Evolutionary conservation across 1,140 invertebrate genomes (phyloP).

Genomic region (Andrena cerasifolii): DNA sequence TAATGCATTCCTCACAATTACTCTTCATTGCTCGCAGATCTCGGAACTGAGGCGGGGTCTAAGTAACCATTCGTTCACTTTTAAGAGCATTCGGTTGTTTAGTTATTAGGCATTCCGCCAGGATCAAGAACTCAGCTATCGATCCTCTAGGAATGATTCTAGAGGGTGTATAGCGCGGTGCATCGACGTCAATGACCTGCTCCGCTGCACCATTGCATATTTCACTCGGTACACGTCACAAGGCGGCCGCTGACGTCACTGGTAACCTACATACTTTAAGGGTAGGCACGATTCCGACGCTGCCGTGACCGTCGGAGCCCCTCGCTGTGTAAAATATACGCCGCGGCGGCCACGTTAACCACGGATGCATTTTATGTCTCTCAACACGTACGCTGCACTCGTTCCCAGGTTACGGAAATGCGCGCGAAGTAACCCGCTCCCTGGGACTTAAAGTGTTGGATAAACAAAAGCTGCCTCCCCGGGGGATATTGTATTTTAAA

Average conservation of each 20-base stretch:
- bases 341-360: not conserved
- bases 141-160: not conserved
- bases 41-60: too few relatives aligned
- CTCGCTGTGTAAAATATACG: not conserved
- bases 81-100: too few relatives aligned
- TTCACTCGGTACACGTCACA: conserved; percentile 25
- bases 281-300: conserved; percentile 22
- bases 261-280: conserved; percentile 53
- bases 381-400: not conserved
- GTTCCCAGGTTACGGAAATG: not conserved
- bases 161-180: not conserved
- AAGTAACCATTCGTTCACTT: too few relatives aligned
- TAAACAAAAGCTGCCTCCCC: not conserved
- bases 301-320: not conserved
- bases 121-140: not conserved
- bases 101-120: not conserved
- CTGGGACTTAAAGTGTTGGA: not conserved
- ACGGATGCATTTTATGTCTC: not conserved
- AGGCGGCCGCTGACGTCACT: conserved; percentile 29
- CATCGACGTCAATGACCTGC: conserved; percentile 34
- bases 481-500: not conserved
- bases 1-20: too few relatives aligned
- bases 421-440: not conserved
- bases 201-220: conserved; percentile 28
- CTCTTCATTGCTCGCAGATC: too few relatives aligned